Conservation (phyloP, 2,113 vertebrate species). For the Theristicus caerulescens region DNA sequence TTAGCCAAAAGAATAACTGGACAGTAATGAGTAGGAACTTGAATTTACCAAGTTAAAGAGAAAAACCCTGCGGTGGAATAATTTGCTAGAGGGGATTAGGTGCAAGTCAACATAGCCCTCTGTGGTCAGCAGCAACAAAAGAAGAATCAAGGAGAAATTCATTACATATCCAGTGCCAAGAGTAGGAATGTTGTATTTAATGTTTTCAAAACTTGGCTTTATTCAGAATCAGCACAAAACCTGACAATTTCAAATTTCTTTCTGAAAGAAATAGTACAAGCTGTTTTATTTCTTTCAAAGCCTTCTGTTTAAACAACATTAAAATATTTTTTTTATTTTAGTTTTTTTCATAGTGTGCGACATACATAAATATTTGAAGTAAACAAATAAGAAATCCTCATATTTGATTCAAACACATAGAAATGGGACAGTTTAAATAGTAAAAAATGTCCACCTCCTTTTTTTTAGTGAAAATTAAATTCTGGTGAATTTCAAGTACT, state of each 20-base stretch:
- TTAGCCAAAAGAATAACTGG: conserved; percentile 18
- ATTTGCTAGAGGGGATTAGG: conserved; percentile 21
- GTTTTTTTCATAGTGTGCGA: background rate
- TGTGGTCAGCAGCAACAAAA: conserved; percentile 36
- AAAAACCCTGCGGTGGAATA: background rate
- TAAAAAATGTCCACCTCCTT: background rate
- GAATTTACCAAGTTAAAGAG: background rate
- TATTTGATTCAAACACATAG: background rate
- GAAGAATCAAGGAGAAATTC: background rate
- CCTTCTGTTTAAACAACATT: background rate
- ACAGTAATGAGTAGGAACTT: background rate
- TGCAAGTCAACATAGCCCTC: background rate
- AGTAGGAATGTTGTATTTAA: background rate
- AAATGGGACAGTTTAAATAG: background rate
- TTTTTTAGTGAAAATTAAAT: background rate
- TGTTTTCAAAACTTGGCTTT: background rate
- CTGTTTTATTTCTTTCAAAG: background rate
- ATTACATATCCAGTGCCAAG: background rate
- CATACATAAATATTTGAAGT: background rate
- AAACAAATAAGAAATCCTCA: background rate
- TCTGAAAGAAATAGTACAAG: background rate
- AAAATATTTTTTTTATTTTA: background rate
- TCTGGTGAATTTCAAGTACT: background rate
- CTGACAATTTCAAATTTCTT: background rate
- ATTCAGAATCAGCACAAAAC: background rate